Evolutionary conservation across 2,888 invertebrate genomes (phyloP).

Genomic region (Phengaris arion): DNA sequence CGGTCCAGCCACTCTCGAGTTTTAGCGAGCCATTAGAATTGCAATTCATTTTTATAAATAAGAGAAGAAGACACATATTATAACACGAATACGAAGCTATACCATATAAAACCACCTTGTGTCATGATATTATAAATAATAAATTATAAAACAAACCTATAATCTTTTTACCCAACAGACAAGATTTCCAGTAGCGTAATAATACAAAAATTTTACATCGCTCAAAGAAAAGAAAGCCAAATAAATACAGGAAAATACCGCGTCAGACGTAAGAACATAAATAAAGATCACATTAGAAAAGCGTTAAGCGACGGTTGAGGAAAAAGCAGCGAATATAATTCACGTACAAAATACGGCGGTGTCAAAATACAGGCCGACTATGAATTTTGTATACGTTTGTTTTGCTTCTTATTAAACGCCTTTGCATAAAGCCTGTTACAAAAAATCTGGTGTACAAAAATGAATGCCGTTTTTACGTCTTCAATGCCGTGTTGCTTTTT

Average conservation of each 20-base stretch:
- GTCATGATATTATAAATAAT: neutral
- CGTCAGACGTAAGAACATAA: constrained; percentile 38
- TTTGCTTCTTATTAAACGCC: constrained; percentile 42
- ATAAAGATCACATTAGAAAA: constrained; percentile 42
- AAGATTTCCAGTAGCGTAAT: constrained; percentile 7
- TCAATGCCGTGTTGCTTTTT: constrained; percentile 11
- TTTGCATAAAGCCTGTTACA: constrained; percentile 29
- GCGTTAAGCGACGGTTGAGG: constrained; percentile 43
- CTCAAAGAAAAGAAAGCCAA: constrained; percentile 30
- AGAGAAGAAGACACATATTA: too few species aligned
- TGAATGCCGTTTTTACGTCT: constrained; percentile 14
- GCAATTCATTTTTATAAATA: too few species aligned
- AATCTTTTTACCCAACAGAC: constrained; percentile 8
- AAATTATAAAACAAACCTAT: neutral
- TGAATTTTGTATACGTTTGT: constrained; percentile 42
- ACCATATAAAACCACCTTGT: neutral
- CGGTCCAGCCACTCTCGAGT: too few species aligned
- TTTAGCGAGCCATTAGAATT: too few species aligned
- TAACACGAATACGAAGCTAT: too few species aligned
- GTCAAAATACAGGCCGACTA: constrained; percentile 44
- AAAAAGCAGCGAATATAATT: constrained; percentile 43
- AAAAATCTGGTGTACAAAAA: constrained; percentile 23
- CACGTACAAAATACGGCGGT: constrained; percentile 45
- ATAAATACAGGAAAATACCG: constrained; percentile 19
- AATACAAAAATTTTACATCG: constrained; percentile 13